Evolutionary conservation across 2,797 vertebrate species (phyloP).

Genomic region (Hyperoplus immaculatus): DNA sequence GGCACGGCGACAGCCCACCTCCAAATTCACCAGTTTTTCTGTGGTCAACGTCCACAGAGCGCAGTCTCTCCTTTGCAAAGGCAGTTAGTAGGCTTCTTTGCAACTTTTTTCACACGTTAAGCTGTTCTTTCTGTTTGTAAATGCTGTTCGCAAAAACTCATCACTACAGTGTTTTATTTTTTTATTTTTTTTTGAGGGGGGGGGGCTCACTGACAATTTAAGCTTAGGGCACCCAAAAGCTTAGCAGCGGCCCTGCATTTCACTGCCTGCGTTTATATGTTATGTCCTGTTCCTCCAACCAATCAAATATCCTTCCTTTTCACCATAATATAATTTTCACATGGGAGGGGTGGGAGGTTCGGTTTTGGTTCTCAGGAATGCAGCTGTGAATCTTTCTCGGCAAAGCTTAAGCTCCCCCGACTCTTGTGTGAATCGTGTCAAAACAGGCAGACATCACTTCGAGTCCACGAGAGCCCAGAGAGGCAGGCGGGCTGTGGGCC

Average conservation of each 20-base stretch:
- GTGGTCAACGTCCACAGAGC: too few relatives aligned
- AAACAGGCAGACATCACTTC: slow-evolving; percentile 83
- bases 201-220: too few relatives aligned
- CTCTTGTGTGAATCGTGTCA: slow-evolving; percentile 85
- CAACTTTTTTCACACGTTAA: too few relatives aligned
- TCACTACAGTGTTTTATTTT: too few relatives aligned
- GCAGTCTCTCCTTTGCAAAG: too few relatives aligned
- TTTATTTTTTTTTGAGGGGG: too few relatives aligned
- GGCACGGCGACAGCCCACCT: too few relatives aligned
- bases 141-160: too few relatives aligned
- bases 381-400: slow-evolving; percentile 62
- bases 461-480: slow-evolving; percentile 67
- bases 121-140: too few relatives aligned
- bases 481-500: slow-evolving; percentile 64
- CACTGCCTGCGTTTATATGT: too few relatives aligned
- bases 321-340: background rate
- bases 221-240: background rate
- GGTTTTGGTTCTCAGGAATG: slow-evolving; percentile 77
- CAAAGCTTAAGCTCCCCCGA: slow-evolving; percentile 53
- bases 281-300: background rate
- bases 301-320: slow-evolving; percentile 11
- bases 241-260: background rate
- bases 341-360: background rate
- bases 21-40: too few relatives aligned
- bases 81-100: too few relatives aligned